Conservation (phyloP, 92 coral and sea anemone species). For the Virgularia gustaviana region DNA sequence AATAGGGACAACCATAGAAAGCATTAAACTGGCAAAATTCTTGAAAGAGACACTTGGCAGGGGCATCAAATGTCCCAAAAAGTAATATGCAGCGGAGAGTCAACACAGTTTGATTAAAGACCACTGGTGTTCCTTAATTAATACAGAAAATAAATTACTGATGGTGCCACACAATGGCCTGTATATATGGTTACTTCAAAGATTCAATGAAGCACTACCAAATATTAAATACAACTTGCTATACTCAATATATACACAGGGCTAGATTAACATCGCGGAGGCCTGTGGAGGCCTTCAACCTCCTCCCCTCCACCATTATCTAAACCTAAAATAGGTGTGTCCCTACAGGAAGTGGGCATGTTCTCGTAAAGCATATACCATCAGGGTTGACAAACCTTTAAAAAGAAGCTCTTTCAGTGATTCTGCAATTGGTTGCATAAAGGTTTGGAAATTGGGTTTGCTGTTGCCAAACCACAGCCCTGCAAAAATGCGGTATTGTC, state of each 20-base stretch:
- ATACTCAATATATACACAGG: no score
- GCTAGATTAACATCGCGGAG: no score
- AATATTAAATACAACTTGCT: no score
- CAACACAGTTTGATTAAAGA: slow-evolving; percentile 1
- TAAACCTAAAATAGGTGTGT: no score
- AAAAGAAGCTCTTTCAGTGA: slow-evolving; percentile 45
- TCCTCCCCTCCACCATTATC: no score
- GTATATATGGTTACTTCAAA: no score
- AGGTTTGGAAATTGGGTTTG: slow-evolving; percentile 52
- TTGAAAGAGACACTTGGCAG: slow-evolving; percentile 59
- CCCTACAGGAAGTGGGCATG: no score
- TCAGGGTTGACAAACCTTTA: slow-evolving; percentile 54
- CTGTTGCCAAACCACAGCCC: slow-evolving; percentile 57
- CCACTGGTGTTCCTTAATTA: background rate
- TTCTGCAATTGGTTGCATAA: slow-evolving; percentile 53
- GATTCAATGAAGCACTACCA: no score
- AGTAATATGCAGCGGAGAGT: slow-evolving; percentile 43
- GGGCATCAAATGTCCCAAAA: slow-evolving; percentile 61
- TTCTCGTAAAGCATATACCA: no score
- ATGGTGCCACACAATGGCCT: no score
- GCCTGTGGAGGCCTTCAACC: no score
- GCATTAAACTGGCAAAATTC: slow-evolving; percentile 60
- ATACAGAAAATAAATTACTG: no score
- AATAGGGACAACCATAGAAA: slow-evolving; percentile 63
- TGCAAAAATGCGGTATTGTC: slow-evolving; percentile 48